Evolutionary conservation across 2,888 invertebrate genomes (phyloP).

Genomic region (Craniophora ligustri): DNA sequence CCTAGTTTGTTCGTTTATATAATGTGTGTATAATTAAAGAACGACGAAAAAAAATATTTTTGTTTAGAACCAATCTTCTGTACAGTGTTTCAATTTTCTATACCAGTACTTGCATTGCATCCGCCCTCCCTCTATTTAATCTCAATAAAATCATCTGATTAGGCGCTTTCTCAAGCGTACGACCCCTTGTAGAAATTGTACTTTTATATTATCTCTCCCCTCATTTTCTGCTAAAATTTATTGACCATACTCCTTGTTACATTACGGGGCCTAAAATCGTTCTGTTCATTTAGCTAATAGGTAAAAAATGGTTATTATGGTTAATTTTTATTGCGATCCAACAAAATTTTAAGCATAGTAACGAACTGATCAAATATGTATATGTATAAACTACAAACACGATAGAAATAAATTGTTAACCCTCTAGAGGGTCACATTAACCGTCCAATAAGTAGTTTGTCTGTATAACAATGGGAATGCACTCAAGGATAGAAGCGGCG

Average conservation of each 20-base stretch:
- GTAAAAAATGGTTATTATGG: neutral
- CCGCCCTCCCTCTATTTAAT: constrained; percentile 44
- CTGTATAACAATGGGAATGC: neutral
- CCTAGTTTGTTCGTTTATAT: no score
- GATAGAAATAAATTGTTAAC: no score
- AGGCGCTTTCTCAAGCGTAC: constrained; percentile 53
- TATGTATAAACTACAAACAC: no score
- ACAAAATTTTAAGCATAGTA: neutral
- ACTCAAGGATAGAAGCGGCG: neutral
- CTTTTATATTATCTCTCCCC: constrained; percentile 27
- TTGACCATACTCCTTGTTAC: constrained; percentile 16
- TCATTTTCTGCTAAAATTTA: constrained; percentile 20
- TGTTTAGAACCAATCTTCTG: no score
- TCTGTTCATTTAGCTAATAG: constrained; percentile 16
- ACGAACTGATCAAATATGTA: no score
- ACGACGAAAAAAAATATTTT: no score
- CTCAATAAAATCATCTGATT: constrained; percentile 57
- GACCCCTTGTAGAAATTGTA: constrained; percentile 40
- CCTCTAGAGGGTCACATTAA: no score
- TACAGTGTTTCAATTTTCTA: no score
- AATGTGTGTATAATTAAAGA: no score
- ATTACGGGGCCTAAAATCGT: constrained; percentile 5
- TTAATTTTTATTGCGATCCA: neutral
- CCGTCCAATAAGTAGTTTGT: no score
- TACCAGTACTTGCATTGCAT: no score